Base-by-base conservation (phyloP, 37 sponge, comb jelly and placozoan species). In the Ianthella basta region DNA sequence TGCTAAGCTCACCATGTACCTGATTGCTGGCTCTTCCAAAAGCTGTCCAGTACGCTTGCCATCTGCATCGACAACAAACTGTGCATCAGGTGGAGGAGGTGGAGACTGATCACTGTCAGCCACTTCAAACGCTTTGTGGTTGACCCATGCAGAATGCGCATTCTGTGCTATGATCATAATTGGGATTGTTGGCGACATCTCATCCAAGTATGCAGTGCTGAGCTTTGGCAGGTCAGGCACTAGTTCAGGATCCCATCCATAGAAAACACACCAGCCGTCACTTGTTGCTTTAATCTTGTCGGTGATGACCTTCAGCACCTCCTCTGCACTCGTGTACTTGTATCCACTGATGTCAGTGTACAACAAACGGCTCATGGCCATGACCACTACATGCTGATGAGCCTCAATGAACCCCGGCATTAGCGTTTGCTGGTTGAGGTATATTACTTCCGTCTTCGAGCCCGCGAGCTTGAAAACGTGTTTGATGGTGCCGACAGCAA, bases 371-470 rank as follows among this genome's bases (percentile, higher is more conserved):
- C 13, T 30, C n/a, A 57, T 4, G 0, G 83, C 79, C 21, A 27
- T 4, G 4, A 87, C 56, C 29, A 72, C 21, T 0, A 85, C 79
- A 38, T 91, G 91, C 40, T 56, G 54, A 54, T 91, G 91, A 15
- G 88, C 60, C 14, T 87, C 91, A 16, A 91, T 91, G 34, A 91
- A 83, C 14, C 91, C 91, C 20, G 91, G 91, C 72, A 91, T 54
- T 18, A 91, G 80, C 15, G 91, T 80, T 39, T 90, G 25, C 1
- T 55, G 59, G 56, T 81, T 75, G 35, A 91, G 64, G 56, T 78
- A 33, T 10, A 84, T 56, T 15, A 87, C 56, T 80, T 87, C 69
- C 24, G 90, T 89, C 0, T 59, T 20, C 8, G 27, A 29, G 19
- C 77, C 82, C 44, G 29, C 55, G 25, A 23, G 25, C 37, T 53